These are phyloP conservation scores for Tenrec ecaudatus DNA, from an alignment of 2,113 vertebrate species.

Conservation along the genomic window DNA sequence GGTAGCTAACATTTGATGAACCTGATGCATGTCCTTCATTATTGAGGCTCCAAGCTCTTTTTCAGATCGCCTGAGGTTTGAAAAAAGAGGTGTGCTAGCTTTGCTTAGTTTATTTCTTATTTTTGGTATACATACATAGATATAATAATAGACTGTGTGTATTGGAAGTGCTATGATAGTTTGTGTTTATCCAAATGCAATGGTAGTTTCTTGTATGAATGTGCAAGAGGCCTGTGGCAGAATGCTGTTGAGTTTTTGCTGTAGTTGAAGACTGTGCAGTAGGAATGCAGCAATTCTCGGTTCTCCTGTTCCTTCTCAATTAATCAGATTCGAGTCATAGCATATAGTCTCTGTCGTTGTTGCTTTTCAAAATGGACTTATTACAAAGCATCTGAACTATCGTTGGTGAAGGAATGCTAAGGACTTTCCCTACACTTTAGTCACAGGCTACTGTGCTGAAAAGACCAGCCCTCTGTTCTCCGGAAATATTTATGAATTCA, in stretches of 20 bases:
- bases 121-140: conserved; percentile 74
- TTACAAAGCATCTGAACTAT: conserved; percentile 74
- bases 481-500: conserved; percentile 79
- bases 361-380: conserved; percentile 74
- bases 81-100: conserved; percentile 86
- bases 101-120: conserved; percentile 85
- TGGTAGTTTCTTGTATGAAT: conserved; percentile 89
- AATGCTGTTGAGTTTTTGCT: conserved; percentile 88
- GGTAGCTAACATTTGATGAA: conserved; percentile 83
- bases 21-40: conserved; percentile 87
- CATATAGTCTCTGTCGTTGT: conserved; percentile 73
- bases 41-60: conserved; percentile 85
- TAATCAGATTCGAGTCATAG: conserved; percentile 78
- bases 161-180: conserved; percentile 88
- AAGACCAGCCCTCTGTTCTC: conserved; percentile 78
- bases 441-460: conserved; percentile 69
- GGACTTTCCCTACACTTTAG: conserved; percentile 74
- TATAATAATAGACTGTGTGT: conserved; percentile 87
- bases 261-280: conserved; percentile 83
- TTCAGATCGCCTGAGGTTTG: conserved; percentile 87
- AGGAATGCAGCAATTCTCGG: conserved; percentile 88
- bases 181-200: conserved; percentile 88
- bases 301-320: conserved; percentile 82
- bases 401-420: conserved; percentile 77
- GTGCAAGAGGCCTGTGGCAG: conserved; percentile 89